phyloP scores from a whole-genome alignment of 2,888 invertebrate genomes.

The Cephus nigrinus region DNA sequence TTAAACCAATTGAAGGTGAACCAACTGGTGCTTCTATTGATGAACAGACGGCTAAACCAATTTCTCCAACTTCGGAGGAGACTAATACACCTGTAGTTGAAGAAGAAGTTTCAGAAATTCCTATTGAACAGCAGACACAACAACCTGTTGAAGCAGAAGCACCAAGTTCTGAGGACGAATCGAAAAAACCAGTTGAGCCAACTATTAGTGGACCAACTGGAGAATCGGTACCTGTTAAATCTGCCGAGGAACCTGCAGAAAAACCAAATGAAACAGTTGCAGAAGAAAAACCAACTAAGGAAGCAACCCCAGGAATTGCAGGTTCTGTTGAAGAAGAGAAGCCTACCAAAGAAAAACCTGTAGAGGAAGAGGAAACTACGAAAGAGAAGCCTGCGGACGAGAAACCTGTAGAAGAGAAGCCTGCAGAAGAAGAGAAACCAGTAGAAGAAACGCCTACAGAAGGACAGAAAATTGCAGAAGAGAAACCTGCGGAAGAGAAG shows the following conservation, averaged over 20 bases:
- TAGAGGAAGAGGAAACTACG: conserved; percentile 4
- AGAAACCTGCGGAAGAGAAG: not conserved
- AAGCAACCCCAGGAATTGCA: no score
- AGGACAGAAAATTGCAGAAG: not conserved
- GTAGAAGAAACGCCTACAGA: not conserved
- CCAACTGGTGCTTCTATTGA: conserved; percentile 8
- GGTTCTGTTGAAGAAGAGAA: not conserved
- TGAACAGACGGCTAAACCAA: conserved; percentile 11
- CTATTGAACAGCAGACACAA: conserved; percentile 21
- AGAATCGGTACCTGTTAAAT: not conserved
- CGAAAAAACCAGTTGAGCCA: conserved; percentile 16
- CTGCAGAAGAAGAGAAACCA: not conserved
- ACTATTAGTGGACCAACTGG: not conserved
- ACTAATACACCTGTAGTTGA: not conserved
- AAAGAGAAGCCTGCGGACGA: conserved; percentile 11
- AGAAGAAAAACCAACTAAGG: conserved; percentile 17
- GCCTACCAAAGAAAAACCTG: conserved; percentile 1
- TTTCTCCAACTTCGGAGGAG: conserved; percentile 24
- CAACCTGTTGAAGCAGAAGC: conserved; percentile 18
- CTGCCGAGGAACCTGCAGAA: conserved; percentile 26
- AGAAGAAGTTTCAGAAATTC: not conserved
- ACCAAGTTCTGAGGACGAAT: conserved; percentile 10
- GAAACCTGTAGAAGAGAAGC: conserved; percentile 3
- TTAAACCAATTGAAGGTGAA: conserved; percentile 7
- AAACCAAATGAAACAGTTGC: conserved; percentile 20